Percentiles rank a stretch among this genome's conserved stretches.
Evolutionary conservation across 2,113 vertebrate genomes (phyloP).

Genomic region (Physeter macrocephalus): DNA sequence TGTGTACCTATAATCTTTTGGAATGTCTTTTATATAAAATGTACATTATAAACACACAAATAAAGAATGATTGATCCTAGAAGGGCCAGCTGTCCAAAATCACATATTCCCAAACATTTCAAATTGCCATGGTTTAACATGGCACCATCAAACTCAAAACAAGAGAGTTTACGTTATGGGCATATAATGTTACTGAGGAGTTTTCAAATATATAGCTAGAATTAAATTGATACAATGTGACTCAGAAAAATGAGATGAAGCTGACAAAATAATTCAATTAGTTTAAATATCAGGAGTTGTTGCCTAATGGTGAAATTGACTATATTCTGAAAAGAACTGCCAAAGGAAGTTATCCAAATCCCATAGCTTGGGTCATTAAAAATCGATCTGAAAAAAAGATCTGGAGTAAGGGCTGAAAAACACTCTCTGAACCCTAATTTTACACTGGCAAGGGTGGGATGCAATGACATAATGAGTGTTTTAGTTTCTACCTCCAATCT

Average conservation of each 20-base stretch:
- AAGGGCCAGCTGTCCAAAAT: not conserved
- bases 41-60: not conserved
- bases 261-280: slow-evolving; percentile 55
- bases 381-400: slow-evolving; percentile 20
- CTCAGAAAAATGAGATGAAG: slow-evolving; percentile 41
- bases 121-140: not conserved
- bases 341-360: slow-evolving; percentile 57
- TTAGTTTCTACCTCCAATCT: not conserved
- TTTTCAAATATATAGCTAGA: slow-evolving; percentile 4
- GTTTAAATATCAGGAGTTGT: slow-evolving; percentile 47
- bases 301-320: slow-evolving; percentile 49
- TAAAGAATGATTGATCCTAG: not conserved
- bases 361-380: slow-evolving; percentile 51
- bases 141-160: not conserved
- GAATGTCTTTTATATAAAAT: not conserved
- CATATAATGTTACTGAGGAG: not conserved
- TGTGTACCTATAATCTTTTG: not conserved
- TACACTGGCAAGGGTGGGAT: not conserved
- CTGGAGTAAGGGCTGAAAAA: slow-evolving; percentile 41
- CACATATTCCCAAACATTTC: not conserved
- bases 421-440: slow-evolving; percentile 18
- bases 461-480: slow-evolving; percentile 14
- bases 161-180: not conserved
- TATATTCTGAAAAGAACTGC: slow-evolving; percentile 36
- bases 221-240: slow-evolving; percentile 34